Evolutionary conservation across 92 coral and sea anemone species (phyloP).

Genomic region (Actinernus sp.): DNA sequence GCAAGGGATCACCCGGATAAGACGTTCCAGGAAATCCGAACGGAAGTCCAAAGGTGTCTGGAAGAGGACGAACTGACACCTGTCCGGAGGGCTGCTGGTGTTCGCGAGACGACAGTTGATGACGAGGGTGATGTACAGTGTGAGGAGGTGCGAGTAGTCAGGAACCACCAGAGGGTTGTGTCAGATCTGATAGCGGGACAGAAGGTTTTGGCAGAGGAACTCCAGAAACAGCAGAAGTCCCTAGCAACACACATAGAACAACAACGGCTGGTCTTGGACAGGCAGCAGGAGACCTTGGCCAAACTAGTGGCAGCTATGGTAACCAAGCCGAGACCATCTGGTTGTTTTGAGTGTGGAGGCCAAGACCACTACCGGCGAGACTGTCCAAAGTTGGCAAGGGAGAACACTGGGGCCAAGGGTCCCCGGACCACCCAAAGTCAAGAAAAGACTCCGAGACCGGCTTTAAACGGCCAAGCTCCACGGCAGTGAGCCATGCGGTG

Average conservation of each 20-base stretch:
- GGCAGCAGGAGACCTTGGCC: not conserved
- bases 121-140: not conserved
- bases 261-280: not conserved
- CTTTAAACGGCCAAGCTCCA: slow-evolving; percentile 28
- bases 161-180: slow-evolving; percentile 7
- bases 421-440: slow-evolving; percentile 1
- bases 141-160: not conserved
- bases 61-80: slow-evolving; percentile 1
- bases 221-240: slow-evolving; percentile 10
- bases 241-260: not conserved
- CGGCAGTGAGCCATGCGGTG: slow-evolving; percentile 45
- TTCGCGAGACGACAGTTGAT: not conserved
- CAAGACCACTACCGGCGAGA: not conserved
- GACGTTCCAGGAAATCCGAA: slow-evolving; percentile 12
- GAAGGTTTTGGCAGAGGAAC: slow-evolving; percentile 17
- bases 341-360: slow-evolving; percentile 35
- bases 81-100: not conserved
- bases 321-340: not conserved
- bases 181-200: slow-evolving; percentile 29
- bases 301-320: slow-evolving; percentile 8
- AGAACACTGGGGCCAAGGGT: not conserved
- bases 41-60: slow-evolving; percentile 32
- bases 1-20: slow-evolving; percentile 7
- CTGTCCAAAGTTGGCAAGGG: not conserved
- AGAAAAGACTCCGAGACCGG: not conserved